Base-by-base conservation (phyloP, 2,797 vertebrate genomes). In the Acropternis orthonyx region DNA sequence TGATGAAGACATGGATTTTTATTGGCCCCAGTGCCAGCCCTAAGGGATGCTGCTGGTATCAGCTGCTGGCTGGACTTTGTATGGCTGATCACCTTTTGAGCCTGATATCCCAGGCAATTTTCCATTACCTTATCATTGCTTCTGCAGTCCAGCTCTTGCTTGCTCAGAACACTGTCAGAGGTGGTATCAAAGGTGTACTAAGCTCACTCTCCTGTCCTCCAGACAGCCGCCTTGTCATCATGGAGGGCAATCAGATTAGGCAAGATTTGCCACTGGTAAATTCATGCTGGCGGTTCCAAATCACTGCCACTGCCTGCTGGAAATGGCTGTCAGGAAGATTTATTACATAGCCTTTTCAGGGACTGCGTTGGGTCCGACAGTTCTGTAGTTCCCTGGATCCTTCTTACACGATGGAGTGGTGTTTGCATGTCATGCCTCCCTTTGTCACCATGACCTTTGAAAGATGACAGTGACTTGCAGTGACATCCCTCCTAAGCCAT, bases 131-230 rank as follows among this genome's bases (percentile, higher is more conserved):
- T 51, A 15, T 62, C 1, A 0, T 63, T 74, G n/a, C 44, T 58
- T 18, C 55, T 62, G 34, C 22, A 9, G 44, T 36, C 36, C 66
- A 39, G 36, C n/a, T 83, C 68, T 4, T 62, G 32, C 52, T n/a
- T 65, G 0, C 15, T 48, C 7, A 8, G 21, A 34, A 7, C 21
- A 6, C 24, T 9, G 0, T 14, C 48, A 36, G 37, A 44, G 41
- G 5, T 0, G 0, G 10, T 41, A 48, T 49, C 36, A 16, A 4
- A 88, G 46, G 32, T 61, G 26, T 39, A 7, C 36, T 8, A 9
- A 3, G 2, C 51, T 58, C 8, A 2, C 26, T 62, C 10, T 46
- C 21, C 51, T 3, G 0, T 56, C 58, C 8, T 32, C 27, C 32
- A 7, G 7, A 4, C 59, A 46, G 39, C n/a, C 69, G 41, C 15